Conservation (phyloP, 2,888 invertebrate genomes). For the Pseudococcus viburni region DNA sequence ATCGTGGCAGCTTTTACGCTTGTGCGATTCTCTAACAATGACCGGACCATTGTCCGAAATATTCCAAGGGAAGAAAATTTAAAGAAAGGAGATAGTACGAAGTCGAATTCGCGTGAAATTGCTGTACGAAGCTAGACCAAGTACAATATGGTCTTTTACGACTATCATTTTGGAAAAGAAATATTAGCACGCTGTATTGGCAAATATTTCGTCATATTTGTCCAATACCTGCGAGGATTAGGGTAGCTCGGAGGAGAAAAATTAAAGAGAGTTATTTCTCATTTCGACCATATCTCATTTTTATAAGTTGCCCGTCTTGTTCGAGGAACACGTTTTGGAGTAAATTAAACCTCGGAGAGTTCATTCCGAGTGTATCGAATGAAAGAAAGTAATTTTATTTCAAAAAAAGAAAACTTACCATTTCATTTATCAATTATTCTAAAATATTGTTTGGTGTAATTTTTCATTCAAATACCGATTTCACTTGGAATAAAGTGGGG, state of each 20-base stretch:
- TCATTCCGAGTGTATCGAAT: no score
- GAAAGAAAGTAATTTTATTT: no score
- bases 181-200: slow-evolving; percentile 4
- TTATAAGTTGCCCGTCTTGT: no score
- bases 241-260: not conserved
- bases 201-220: not conserved
- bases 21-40: slow-evolving; percentile 17
- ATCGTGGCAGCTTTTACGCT: slow-evolving; percentile 16
- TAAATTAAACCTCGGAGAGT: no score
- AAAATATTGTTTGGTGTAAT: no score
- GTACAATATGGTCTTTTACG: not conserved
- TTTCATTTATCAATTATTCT: no score
- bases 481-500: no score
- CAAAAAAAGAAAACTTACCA: no score
- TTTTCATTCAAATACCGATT: no score
- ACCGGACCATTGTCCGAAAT: slow-evolving; percentile 18
- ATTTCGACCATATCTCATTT: no score
- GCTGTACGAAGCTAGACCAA: not conserved
- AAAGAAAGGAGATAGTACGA: not conserved
- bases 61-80: not conserved
- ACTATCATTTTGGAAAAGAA: not conserved
- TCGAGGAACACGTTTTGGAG: no score
- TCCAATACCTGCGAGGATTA: not conserved
- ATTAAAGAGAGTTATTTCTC: not conserved
- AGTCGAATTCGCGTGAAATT: slow-evolving; percentile 22